Base-by-base conservation (phyloP, 1,140 invertebrate species). In the Trichonephila inaurata region DNA sequence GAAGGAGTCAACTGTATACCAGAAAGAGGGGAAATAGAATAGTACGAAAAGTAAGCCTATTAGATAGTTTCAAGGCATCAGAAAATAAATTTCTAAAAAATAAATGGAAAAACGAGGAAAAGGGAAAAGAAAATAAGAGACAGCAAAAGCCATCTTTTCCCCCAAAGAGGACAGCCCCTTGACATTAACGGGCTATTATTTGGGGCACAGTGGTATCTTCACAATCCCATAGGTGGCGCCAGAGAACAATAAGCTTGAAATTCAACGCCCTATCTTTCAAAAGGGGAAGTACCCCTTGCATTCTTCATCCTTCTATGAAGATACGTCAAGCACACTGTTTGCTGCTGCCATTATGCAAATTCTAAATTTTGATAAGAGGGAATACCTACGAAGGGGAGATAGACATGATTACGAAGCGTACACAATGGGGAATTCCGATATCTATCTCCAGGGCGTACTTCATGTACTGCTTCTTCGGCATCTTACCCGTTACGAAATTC, bases 181-280 rank as follows among this genome's bases (percentile, higher is more conserved):
- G 90, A 91, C 90, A 91, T 82, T 91, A 91, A 91, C 90, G 72
- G 81, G 77, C 90, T 85, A 83, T 91, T 91, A 91, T 91, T 77
- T 83, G 77, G n/a, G n/a, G 40, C 72, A 51, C 24, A 24, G 61
- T 83, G 40, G 60, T 62, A 85, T 51, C 60, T 51, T 60, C n/a
- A 58, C 40, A 77, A 61, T 83, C 61, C 90, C 72, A 14, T 91
- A 91, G 77, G 81, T 83, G 90, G 90, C 90, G 69, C 77, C n/a
- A 81, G 90, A 91, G 81, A 91, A 83, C 90, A 91, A 91, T 91
- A 85, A 82, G 28, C 44, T 61, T 81, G 64, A 90, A 90, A 51
- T 21, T 61, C 28, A 91, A 91, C 81, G 81, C 77, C 81, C 81
- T 16, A 91, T 91, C 81, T 83, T 83, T 91, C 90, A 83, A 61